Evolutionary conservation across 2,888 invertebrate species (phyloP).

Genomic region (Clunio marinus): DNA sequence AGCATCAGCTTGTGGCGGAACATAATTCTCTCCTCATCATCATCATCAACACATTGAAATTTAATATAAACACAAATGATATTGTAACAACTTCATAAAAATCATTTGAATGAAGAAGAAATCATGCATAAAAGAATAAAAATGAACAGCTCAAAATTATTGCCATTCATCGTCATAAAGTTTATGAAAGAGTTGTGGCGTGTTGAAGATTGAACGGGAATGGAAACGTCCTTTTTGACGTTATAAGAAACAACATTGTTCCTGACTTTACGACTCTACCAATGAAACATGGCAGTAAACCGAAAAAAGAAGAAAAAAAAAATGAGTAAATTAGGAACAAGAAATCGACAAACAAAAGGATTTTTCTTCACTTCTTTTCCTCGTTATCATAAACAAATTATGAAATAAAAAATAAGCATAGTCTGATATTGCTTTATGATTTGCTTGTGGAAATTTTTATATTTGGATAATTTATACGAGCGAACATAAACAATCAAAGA

Average conservation of each 20-base stretch:
- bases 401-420: constrained; percentile 31
- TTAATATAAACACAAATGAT: no score
- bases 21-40: not conserved
- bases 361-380: constrained; percentile 11
- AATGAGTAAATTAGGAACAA: not conserved
- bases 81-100: no score
- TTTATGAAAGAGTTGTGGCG: constrained; percentile 6
- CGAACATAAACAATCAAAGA: constrained; percentile 20
- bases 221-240: not conserved
- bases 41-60: no score
- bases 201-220: not conserved
- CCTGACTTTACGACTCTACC: constrained; percentile 25
- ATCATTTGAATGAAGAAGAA: no score
- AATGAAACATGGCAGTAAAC: constrained; percentile 15
- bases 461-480: constrained; percentile 29
- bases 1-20: not conserved
- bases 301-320: not conserved
- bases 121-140: no score
- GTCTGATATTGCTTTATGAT: constrained; percentile 26
- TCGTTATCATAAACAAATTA: constrained; percentile 38
- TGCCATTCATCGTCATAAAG: constrained; percentile 2
- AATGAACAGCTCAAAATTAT: not conserved
- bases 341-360: constrained; percentile 19
- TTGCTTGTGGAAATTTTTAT: not conserved
- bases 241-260: constrained; percentile 32